Evolutionary conservation across 2,113 vertebrate species (phyloP).

Genomic region (Malurus elegans): DNA sequence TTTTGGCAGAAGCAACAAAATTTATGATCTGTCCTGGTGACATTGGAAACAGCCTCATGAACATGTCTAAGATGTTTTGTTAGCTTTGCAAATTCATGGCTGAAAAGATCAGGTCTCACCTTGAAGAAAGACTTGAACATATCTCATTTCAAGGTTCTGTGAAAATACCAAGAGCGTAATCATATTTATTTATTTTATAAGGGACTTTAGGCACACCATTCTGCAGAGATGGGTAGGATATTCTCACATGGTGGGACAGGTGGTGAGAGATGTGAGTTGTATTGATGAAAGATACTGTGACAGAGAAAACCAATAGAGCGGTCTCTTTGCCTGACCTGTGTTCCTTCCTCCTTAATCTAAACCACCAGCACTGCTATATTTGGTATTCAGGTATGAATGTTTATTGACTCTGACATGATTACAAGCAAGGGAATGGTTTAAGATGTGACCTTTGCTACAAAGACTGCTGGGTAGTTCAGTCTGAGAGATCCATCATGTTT

Average conservation of each 20-base stretch:
- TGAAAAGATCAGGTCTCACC: conserved; percentile 9
- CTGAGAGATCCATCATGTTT: conserved; percentile 7
- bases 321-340: background rate
- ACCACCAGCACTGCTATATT: conserved; percentile 11
- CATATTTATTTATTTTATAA: background rate
- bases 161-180: background rate
- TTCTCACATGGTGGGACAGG: background rate
- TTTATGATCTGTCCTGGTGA: conserved; percentile 4
- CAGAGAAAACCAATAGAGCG: background rate
- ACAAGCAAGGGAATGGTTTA: background rate
- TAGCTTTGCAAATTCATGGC: background rate
- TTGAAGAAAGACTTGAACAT: conserved; percentile 2
- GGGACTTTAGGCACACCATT: background rate
- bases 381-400: conserved; percentile 22
- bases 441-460: background rate
- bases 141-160: background rate
- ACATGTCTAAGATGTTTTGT: conserved; percentile 13
- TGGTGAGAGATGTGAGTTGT: background rate
- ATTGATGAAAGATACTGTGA: background rate
- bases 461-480: conserved; percentile 21
- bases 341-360: conserved; percentile 40
- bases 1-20: conserved; percentile 7
- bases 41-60: background rate
- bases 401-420: conserved; percentile 57
- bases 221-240: background rate